phyloP scores from a whole-genome alignment of 1,140 invertebrate genomes.

The Drosophila kurseongensis region DNA sequence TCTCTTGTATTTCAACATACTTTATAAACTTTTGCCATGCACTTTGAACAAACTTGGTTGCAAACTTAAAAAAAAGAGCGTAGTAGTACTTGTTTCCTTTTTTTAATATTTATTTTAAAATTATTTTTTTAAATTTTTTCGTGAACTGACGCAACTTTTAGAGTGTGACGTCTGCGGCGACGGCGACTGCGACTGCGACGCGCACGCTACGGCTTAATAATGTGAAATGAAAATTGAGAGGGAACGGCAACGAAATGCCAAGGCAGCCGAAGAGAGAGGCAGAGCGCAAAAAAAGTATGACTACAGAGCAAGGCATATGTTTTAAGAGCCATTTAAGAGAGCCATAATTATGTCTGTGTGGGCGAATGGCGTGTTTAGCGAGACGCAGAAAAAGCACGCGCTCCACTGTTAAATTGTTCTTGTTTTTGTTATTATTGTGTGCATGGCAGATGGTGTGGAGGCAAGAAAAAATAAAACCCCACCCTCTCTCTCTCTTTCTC shows the following conservation, averaged over 20 bases:
- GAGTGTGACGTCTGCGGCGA: slow-evolving; percentile 60
- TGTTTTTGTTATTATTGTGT: slow-evolving; percentile 42
- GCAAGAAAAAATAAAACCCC: slow-evolving; percentile 38
- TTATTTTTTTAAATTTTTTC: slow-evolving; percentile 18
- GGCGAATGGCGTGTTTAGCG: slow-evolving; percentile 34
- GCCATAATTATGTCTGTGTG: slow-evolving; percentile 15
- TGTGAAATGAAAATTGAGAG: slow-evolving; percentile 63
- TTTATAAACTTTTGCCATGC: slow-evolving; percentile 19
- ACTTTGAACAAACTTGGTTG: slow-evolving; percentile 2
- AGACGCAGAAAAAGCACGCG: slow-evolving; percentile 46
- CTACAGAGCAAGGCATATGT: not conserved
- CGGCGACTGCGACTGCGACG: slow-evolving; percentile 58
- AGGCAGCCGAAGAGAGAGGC: slow-evolving; percentile 12
- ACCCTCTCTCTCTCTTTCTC: slow-evolving; percentile 35
- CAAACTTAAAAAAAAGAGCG: slow-evolving; percentile 33
- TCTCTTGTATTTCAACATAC: slow-evolving; percentile 27
- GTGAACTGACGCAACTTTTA: slow-evolving; percentile 71
- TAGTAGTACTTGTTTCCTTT: not conserved
- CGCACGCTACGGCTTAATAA: slow-evolving; percentile 75
- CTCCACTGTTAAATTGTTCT: slow-evolving; percentile 31
- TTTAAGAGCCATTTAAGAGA: slow-evolving; percentile 17
- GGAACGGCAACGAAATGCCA: slow-evolving; percentile 59
- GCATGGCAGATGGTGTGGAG: slow-evolving; percentile 45
- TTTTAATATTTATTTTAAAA: slow-evolving; percentile 13
- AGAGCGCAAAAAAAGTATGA: slow-evolving; percentile 1